Evolutionary conservation across 2,113 vertebrate species (phyloP), one percentile per base, ranked within the genome.

Genomic region (Chloroceryle aenea): DNA sequence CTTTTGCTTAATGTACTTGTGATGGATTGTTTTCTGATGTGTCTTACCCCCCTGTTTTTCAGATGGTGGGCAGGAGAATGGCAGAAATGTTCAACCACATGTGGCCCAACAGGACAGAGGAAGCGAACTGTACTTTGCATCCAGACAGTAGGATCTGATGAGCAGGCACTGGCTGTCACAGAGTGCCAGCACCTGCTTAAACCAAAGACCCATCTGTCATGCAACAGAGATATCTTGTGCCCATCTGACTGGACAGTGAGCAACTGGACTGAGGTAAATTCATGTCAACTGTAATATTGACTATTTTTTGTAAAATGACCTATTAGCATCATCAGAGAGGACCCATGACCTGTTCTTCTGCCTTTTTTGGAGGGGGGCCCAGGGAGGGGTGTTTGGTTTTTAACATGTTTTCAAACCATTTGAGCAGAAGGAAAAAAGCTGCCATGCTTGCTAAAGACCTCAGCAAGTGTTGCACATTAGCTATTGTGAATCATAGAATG

Each of bases 51-150:
- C 3, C 78, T 77, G 88, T 2, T 81, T 94, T 86, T 47, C 96
- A 99, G 99, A 93, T 99, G 99, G 99, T 99, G 99, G 99, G 97
- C 99, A 73, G 99, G 99, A 12, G 98, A 99, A 56, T 99, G 99
- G 99, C 99, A 99, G 97, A 98, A 98, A 5, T 99, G 99, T 73
- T 98, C 99, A 0, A 87, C 98, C 5, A 98, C 99, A 0, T 99
- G 99, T 76, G 99, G 99, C 11, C 97, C 98, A 21, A 96, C 97
- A 0, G 99, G 99, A 14, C 93, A 98, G 85, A 99, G 98, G 92
- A 99, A 98, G 84, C 98, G 99, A n/a, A 98, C 99, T 0, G 99
- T 99, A 14, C 97, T 99, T 48, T 99, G 99, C 72, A 98, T 99
- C 85, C 98, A 99, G 64, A 99, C 99, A 0, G 97, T 98, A 86